These are phyloP conservation scores for Gobius niger DNA, from an alignment of 2,113 vertebrate genomes.

Conservation along the genomic window DNA sequence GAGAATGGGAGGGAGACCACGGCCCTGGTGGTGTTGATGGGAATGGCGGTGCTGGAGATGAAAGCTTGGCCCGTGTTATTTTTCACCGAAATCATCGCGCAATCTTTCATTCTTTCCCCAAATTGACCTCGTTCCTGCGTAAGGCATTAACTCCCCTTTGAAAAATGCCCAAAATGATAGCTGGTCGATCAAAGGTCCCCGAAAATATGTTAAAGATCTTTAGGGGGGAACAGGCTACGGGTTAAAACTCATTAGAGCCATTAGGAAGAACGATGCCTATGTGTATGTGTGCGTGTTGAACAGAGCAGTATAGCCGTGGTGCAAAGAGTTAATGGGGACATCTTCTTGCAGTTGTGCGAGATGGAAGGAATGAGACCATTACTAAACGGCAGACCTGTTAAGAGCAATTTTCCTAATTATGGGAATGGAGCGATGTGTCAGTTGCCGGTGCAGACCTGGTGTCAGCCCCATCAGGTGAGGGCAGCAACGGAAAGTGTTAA, in stretches of 20 bases:
- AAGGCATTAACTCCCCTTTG: slow-evolving; percentile 41
- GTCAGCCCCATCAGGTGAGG: slow-evolving; percentile 75
- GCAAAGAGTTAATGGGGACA: slow-evolving; percentile 83
- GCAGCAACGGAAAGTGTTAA: slow-evolving; percentile 71
- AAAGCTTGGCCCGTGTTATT: slow-evolving; percentile 76
- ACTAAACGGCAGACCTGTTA: slow-evolving; percentile 80
- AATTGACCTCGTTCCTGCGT: slow-evolving; percentile 68
- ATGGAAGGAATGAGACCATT: slow-evolving; percentile 85
- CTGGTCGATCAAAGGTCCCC: slow-evolving; percentile 80
- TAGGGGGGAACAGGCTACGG: slow-evolving; percentile 76
- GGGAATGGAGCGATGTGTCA: slow-evolving; percentile 78
- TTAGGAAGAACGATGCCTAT: slow-evolving; percentile 65
- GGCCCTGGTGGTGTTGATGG: slow-evolving; percentile 34
- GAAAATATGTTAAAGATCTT: slow-evolving; percentile 86
- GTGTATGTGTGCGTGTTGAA: slow-evolving; percentile 45
- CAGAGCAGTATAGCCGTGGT: slow-evolving; percentile 76
- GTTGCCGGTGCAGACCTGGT: slow-evolving; percentile 70
- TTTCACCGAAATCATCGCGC: slow-evolving; percentile 74
- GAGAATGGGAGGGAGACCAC: slow-evolving; percentile 43
- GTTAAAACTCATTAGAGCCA: slow-evolving; percentile 80
- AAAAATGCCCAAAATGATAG: slow-evolving; percentile 77
- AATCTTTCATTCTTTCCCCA: slow-evolving; percentile 81
- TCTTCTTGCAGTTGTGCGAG: slow-evolving; percentile 85
- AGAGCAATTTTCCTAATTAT: slow-evolving; percentile 92
- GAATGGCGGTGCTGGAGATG: slow-evolving; percentile 64